phyloP scores from a whole-genome alignment of 2,797 vertebrate species.

The Chaetophractus vellerosus region DNA sequence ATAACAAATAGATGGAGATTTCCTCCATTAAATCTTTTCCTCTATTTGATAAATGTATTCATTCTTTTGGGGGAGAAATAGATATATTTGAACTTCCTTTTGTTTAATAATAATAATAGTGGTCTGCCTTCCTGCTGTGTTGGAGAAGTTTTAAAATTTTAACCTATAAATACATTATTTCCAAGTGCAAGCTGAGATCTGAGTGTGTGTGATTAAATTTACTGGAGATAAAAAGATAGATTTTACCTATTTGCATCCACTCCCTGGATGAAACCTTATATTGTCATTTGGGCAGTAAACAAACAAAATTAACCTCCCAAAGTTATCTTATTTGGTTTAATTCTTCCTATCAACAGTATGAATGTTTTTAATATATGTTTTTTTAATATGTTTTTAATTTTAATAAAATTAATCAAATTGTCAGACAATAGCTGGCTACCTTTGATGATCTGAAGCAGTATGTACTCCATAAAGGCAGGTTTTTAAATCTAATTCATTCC shows the following conservation, averaged over 20 bases:
- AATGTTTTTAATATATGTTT: background rate
- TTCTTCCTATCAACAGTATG: constrained; percentile 10
- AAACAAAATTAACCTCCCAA: background rate
- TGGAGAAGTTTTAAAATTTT: constrained; percentile 15
- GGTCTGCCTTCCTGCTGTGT: background rate
- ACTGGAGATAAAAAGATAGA: background rate
- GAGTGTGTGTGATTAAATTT: background rate
- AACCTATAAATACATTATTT: background rate
- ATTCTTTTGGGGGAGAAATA: background rate
- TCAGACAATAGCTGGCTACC: background rate
- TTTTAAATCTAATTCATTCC: too few relatives aligned
- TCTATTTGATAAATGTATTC: background rate
- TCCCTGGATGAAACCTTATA: too few relatives aligned
- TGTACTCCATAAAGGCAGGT: too few relatives aligned
- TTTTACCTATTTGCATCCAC: background rate
- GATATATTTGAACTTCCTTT: background rate
- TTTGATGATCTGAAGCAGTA: too few relatives aligned
- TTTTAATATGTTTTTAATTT: too few relatives aligned
- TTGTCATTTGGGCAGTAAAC: too few relatives aligned
- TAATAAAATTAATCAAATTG: constrained; percentile 32
- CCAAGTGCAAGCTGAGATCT: background rate
- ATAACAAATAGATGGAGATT: background rate
- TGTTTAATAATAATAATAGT: background rate
- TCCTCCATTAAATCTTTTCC: too few relatives aligned
- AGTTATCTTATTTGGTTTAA: constrained; percentile 39